Percentiles rank a stretch among this genome's conserved stretches.
Evolutionary conservation across 2,888 invertebrate genomes (phyloP).

Genomic region (Lingula anatina): DNA sequence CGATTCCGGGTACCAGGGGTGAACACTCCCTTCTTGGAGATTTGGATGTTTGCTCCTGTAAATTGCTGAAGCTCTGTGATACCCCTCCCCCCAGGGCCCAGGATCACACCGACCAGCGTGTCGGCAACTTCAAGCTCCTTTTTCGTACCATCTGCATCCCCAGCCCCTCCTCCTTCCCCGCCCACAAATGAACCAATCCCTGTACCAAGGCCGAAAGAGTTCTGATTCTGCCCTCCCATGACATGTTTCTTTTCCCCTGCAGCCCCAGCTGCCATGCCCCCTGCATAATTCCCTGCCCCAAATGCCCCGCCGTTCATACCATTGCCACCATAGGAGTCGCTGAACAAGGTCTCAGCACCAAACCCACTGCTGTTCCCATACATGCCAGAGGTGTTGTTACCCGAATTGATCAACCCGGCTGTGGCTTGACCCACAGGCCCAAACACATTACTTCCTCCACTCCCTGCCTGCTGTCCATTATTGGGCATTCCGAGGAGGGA

Average conservation of each 20-base stretch:
- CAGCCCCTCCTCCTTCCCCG: slow-evolving; percentile 28
- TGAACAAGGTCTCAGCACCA: neutral
- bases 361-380: slow-evolving; percentile 45
- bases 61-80: slow-evolving; percentile 95
- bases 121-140: slow-evolving; percentile 75
- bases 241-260: slow-evolving; percentile 29
- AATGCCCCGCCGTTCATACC: neutral
- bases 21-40: slow-evolving; percentile 96
- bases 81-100: slow-evolving; percentile 94
- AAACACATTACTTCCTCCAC: slow-evolving; percentile 54
- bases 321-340: neutral
- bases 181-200: too few species aligned
- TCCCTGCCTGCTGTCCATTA: neutral
- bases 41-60: slow-evolving; percentile 96
- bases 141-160: slow-evolving; percentile 55
- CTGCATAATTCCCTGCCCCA: neutral
- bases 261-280: slow-evolving; percentile 10
- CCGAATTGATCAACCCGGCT: slow-evolving; percentile 57
- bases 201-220: slow-evolving; percentile 81
- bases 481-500: slow-evolving; percentile 1
- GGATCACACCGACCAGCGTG: slow-evolving; percentile 94
- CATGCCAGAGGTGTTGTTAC: slow-evolving; percentile 35
- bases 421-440: slow-evolving; percentile 73
- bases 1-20: slow-evolving; percentile 95
- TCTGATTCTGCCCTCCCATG: slow-evolving; percentile 63